Conservation (phyloP, 2,888 invertebrate species). For the Megastigmus dorsalis region DNA sequence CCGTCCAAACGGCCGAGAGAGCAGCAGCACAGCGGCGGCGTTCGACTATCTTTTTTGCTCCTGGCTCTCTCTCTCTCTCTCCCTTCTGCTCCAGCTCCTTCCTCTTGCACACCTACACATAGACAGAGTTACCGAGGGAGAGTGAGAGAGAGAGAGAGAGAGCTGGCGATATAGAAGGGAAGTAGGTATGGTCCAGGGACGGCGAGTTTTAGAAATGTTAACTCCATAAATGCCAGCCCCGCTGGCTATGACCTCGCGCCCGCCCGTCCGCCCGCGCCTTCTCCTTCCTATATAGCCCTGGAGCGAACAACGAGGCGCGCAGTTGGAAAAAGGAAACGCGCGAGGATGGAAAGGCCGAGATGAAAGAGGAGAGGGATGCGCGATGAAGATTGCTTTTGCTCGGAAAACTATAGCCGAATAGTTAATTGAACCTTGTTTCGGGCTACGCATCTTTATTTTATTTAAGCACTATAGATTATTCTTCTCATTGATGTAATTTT, state of each 20-base stretch:
- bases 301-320: too few relatives aligned
- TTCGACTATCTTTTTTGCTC: conserved; percentile 72
- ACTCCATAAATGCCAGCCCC: conserved; percentile 73
- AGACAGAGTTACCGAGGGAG: too few relatives aligned
- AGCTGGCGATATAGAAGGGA: too few relatives aligned
- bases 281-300: background rate
- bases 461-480: too few relatives aligned
- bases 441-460: too few relatives aligned
- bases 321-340: too few relatives aligned
- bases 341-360: too few relatives aligned
- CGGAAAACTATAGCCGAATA: too few relatives aligned
- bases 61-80: conserved; percentile 58
- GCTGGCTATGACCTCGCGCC: conserved; percentile 39
- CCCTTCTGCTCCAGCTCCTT: conserved; percentile 65
- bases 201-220: conserved; percentile 75
- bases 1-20: conserved; percentile 55
- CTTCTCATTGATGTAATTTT: too few relatives aligned
- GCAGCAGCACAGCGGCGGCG: conserved; percentile 57
- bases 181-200: conserved; percentile 60
- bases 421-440: too few relatives aligned
- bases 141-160: background rate
- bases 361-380: too few relatives aligned
- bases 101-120: conserved; percentile 42
- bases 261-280: conserved; percentile 58
- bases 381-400: too few relatives aligned